A percentile compares a stretch with the other conserved stretches of the same genome.
Evolutionary conservation across 2,113 vertebrate species (phyloP).

Genomic region (Hippopotamus amphibius): DNA sequence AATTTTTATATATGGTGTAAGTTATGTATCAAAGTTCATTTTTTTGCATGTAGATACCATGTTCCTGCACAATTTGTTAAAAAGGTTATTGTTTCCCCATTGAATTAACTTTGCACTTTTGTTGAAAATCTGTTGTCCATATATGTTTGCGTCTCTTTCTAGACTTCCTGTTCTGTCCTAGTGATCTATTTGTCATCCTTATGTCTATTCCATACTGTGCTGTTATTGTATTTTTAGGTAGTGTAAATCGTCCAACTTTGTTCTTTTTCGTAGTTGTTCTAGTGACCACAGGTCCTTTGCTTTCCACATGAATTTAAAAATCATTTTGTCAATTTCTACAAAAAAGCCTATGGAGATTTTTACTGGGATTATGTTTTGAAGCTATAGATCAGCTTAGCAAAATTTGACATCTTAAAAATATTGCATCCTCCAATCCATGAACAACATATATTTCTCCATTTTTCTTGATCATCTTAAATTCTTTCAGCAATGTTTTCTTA

Average conservation of each 20-base stretch:
- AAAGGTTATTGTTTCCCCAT: neutral
- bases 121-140: neutral
- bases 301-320: neutral
- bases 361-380: neutral
- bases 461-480: neutral
- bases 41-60: neutral
- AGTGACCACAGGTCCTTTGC: neutral
- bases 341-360: neutral
- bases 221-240: neutral
- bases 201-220: neutral
- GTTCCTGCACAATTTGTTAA: neutral
- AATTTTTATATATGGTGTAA: neutral
- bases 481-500: neutral
- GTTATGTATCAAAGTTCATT: neutral
- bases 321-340: neutral
- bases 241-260: neutral
- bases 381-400: neutral
- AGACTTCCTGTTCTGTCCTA: neutral
- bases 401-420: neutral
- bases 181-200: neutral
- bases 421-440: neutral
- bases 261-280: neutral
- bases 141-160: neutral
- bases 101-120: neutral
- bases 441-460: neutral